These are phyloP conservation scores for Pseudolaguvia tuberculata DNA, from an alignment of 2,113 vertebrate genomes.

Conservation along the genomic window DNA sequence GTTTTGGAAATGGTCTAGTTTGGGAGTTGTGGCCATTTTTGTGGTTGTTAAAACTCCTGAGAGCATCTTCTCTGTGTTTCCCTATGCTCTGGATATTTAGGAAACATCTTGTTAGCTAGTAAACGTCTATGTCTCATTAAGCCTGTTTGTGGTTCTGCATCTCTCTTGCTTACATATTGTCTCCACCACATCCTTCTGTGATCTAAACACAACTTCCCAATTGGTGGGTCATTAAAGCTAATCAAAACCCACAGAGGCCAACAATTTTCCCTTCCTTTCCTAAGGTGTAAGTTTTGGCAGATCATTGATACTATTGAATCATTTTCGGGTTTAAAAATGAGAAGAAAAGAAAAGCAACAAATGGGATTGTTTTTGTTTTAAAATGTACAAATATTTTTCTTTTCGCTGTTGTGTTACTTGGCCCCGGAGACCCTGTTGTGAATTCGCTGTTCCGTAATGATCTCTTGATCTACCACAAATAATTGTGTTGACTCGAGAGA, in stretches of 20 bases:
- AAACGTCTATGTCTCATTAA: slow-evolving; percentile 64
- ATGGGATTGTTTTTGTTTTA: background rate
- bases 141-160: slow-evolving; percentile 67
- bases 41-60: slow-evolving; percentile 35
- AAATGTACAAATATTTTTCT: background rate
- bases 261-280: slow-evolving; percentile 24
- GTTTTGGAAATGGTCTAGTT: background rate
- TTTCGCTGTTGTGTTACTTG: background rate
- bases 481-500: slow-evolving; percentile 42
- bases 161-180: slow-evolving; percentile 59
- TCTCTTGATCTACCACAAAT: slow-evolving; percentile 50
- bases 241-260: slow-evolving; percentile 65
- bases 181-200: slow-evolving; percentile 57
- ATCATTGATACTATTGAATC: slow-evolving; percentile 14
- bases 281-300: slow-evolving; percentile 8
- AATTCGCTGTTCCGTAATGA: slow-evolving; percentile 36
- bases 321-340: background rate
- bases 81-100: slow-evolving; percentile 50
- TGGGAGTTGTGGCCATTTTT: slow-evolving; percentile 36
- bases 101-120: slow-evolving; percentile 59
- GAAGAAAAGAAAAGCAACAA: background rate
- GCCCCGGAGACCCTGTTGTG: slow-evolving; percentile 31
- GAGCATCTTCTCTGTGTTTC: slow-evolving; percentile 52
- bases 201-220: slow-evolving; percentile 62
- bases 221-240: slow-evolving; percentile 68